Conservation (phyloP, 1,140 invertebrate genomes). For the Cotesia chilonis region DNA sequence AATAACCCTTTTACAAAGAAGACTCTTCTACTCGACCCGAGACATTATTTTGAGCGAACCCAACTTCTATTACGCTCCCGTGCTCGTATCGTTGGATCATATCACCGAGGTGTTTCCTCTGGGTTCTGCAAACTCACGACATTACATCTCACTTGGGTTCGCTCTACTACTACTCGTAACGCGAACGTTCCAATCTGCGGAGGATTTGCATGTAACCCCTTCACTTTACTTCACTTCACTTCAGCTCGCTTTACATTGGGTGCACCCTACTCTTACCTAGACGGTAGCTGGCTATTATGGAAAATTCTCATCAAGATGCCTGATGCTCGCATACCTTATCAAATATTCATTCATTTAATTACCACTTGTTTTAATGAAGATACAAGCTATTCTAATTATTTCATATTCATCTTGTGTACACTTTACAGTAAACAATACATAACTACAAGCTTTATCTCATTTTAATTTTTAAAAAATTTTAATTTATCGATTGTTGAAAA, state of each 20-base stretch:
- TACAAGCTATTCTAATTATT: constrained; percentile 34
- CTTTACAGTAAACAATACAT: too few species aligned
- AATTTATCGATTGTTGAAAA: too few species aligned
- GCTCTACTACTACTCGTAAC: constrained; percentile 21
- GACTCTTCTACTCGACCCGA: too few species aligned
- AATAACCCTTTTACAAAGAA: too few species aligned
- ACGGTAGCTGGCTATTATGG: constrained; percentile 36
- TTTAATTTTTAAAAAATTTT: too few species aligned
- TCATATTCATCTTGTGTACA: too few species aligned
- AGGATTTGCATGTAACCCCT: constrained; percentile 56
- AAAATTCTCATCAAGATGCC: constrained; percentile 38
- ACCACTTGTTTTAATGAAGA: constrained; percentile 62
- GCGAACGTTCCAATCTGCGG: constrained; percentile 46
- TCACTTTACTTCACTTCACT: constrained; percentile 39
- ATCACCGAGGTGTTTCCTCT: background rate
- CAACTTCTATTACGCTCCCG: constrained; percentile 25
- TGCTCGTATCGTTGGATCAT: constrained; percentile 13
- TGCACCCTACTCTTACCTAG: too few species aligned
- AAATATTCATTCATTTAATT: constrained; percentile 60
- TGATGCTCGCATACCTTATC: constrained; percentile 46
- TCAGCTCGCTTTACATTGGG: background rate
- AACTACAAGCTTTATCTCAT: too few species aligned
- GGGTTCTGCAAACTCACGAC: constrained; percentile 1
- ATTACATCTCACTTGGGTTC: constrained; percentile 21
- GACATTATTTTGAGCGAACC: too few species aligned